These are phyloP conservation scores for Limnothrissa miodon DNA, from an alignment of 2,113 vertebrate species.

Conservation along the genomic window DNA sequence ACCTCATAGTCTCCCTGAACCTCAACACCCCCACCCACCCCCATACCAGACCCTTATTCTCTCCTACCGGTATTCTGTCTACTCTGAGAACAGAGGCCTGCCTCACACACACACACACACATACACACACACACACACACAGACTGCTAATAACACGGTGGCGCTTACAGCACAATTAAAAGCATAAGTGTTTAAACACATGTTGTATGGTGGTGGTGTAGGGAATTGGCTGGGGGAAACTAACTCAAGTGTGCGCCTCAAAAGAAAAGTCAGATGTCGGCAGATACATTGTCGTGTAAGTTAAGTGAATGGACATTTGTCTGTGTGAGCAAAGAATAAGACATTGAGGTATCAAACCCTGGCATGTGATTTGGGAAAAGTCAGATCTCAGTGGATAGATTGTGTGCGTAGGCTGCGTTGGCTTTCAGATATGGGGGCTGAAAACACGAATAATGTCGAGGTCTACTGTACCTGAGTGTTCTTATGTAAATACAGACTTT, in stretches of 20 bases:
- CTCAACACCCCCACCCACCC: constrained; percentile 29
- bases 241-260: not conserved
- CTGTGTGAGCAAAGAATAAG: too few species aligned
- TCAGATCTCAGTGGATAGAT: constrained; percentile 2
- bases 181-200: not conserved
- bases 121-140: constrained; percentile 7
- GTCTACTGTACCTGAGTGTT: too few species aligned
- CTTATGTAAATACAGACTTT: too few species aligned
- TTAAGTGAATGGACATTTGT: not conserved
- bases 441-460: too few species aligned
- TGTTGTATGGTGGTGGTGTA: not conserved
- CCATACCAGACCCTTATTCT: not conserved
- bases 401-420: too few species aligned
- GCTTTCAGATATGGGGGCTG: too few species aligned
- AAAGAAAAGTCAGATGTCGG: not conserved
- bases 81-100: not conserved
- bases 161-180: not conserved
- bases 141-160: not conserved
- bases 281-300: not conserved
- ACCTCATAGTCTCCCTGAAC: constrained; percentile 55
- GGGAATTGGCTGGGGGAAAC: not conserved
- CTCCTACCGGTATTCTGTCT: not conserved
- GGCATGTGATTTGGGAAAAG: too few species aligned
- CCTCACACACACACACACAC: not conserved
- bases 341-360: too few species aligned